Percentiles rank a stretch among this genome's conserved stretches.
These are phyloP conservation scores for Psophia crepitans DNA, from an alignment of 2,113 vertebrate genomes.

Conservation along the genomic window DNA sequence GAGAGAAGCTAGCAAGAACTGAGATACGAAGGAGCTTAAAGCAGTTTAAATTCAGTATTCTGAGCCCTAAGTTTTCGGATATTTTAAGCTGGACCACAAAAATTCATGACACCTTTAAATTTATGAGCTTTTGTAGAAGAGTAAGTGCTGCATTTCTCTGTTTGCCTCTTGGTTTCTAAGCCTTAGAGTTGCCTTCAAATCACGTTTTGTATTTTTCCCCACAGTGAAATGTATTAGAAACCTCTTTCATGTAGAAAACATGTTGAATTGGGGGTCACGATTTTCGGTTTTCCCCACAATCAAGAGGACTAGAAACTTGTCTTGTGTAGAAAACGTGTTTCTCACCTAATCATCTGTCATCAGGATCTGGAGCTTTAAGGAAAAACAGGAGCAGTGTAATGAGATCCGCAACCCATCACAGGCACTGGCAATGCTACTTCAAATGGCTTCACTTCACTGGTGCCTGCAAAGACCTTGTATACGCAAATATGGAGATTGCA, in stretches of 20 bases:
- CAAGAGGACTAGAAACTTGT: background rate
- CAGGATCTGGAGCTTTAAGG: background rate
- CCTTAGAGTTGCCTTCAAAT: background rate
- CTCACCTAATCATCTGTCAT: slow-evolving; percentile 15
- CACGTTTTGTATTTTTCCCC: background rate
- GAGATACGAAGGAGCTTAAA: background rate
- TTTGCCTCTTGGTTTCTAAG: background rate
- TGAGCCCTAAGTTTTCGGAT: background rate
- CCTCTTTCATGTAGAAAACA: background rate
- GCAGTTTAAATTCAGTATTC: background rate
- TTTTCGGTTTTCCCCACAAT: background rate
- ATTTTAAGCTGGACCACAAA: background rate
- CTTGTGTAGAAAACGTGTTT: background rate
- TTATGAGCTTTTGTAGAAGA: background rate
- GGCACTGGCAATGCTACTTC: background rate
- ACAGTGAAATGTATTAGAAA: background rate
- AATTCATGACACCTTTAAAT: background rate
- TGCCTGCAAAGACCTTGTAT: background rate
- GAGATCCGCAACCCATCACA: background rate
- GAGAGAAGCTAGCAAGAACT: background rate
- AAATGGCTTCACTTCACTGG: background rate
- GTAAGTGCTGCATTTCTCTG: background rate
- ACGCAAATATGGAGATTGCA: background rate
- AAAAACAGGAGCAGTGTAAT: background rate
- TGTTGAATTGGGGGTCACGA: background rate